These are phyloP conservation scores for Dendroctonus valens DNA, from an alignment of 1,140 invertebrate species.

Conservation along the genomic window DNA sequence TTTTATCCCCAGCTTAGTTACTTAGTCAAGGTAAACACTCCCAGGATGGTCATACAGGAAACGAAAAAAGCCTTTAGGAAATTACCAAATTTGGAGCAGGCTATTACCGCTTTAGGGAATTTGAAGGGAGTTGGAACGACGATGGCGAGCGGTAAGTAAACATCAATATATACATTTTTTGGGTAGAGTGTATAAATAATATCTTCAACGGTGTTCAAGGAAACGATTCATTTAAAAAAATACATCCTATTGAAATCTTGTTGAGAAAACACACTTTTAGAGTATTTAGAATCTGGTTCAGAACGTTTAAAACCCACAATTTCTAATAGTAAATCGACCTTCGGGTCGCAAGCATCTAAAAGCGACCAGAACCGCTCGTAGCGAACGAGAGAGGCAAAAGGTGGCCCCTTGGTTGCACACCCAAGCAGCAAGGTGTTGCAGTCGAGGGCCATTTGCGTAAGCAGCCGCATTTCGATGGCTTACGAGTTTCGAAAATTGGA, in stretches of 20 bases:
- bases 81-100: slow-evolving; percentile 83
- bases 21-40: slow-evolving; percentile 90
- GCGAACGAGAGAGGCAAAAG: slow-evolving; percentile 18
- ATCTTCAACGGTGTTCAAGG: too few species aligned
- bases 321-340: slow-evolving; percentile 9
- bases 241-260: too few species aligned
- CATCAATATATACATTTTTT: too few species aligned
- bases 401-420: slow-evolving; percentile 18
- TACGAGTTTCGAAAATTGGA: too few species aligned
- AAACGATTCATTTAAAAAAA: too few species aligned
- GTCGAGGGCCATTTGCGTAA: slow-evolving; percentile 22
- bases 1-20: slow-evolving; percentile 89
- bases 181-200: too few species aligned
- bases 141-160: slow-evolving; percentile 72
- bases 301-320: not conserved
- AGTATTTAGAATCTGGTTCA: too few species aligned
- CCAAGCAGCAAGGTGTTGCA: slow-evolving; percentile 23
- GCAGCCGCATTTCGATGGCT: slow-evolving; percentile 11
- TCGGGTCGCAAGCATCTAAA: slow-evolving; percentile 6
- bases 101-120: slow-evolving; percentile 84
- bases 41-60: slow-evolving; percentile 81
- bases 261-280: too few species aligned
- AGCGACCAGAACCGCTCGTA: slow-evolving; percentile 9
- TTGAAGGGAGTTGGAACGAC: slow-evolving; percentile 90
- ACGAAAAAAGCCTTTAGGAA: slow-evolving; percentile 91